Conservation (phyloP, 2,888 invertebrate genomes). For the Cheilosia vulpina region DNA sequence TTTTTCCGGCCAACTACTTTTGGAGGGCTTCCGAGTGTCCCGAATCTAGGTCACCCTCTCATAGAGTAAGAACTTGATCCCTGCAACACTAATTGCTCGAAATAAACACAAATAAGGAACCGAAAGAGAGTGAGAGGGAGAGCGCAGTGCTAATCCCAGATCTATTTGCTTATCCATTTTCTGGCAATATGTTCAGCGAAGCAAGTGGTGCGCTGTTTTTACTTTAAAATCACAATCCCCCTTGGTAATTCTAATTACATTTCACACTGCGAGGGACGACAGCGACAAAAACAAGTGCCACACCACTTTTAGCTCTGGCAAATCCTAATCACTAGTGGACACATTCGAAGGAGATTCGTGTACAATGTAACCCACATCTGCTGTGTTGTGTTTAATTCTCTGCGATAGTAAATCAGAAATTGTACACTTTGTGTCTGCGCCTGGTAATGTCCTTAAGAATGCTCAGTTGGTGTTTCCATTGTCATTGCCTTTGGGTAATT, state of each 20-base stretch:
- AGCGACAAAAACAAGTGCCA: constrained; percentile 24
- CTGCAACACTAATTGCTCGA: constrained; percentile 58
- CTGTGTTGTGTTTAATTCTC: constrained; percentile 50
- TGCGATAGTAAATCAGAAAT: constrained; percentile 62
- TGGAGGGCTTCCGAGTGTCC: constrained; percentile 18
- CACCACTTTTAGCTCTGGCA: not conserved
- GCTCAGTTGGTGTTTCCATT: not conserved
- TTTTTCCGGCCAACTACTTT: constrained; percentile 44
- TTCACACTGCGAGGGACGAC: not conserved
- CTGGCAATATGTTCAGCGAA: constrained; percentile 64
- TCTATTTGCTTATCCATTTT: constrained; percentile 64
- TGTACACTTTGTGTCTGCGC: constrained; percentile 61
- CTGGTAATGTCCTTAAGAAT: constrained; percentile 22
- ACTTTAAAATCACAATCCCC: constrained; percentile 52
- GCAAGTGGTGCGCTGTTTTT: constrained; percentile 10
- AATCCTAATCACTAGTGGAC: constrained; percentile 44
- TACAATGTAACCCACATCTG: constrained; percentile 64
- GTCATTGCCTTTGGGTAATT: constrained; percentile 38
- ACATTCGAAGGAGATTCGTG: constrained; percentile 39
- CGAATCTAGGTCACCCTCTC: constrained; percentile 60
- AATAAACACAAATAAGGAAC: constrained; percentile 46
- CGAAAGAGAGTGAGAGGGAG: constrained; percentile 5
- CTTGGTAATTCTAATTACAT: constrained; percentile 29
- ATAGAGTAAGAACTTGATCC: constrained; percentile 26
- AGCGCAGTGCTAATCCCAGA: constrained; percentile 55